Evolutionary conservation across 2,888 invertebrate genomes (phyloP).

Genomic region (Diarsia dahlii): DNA sequence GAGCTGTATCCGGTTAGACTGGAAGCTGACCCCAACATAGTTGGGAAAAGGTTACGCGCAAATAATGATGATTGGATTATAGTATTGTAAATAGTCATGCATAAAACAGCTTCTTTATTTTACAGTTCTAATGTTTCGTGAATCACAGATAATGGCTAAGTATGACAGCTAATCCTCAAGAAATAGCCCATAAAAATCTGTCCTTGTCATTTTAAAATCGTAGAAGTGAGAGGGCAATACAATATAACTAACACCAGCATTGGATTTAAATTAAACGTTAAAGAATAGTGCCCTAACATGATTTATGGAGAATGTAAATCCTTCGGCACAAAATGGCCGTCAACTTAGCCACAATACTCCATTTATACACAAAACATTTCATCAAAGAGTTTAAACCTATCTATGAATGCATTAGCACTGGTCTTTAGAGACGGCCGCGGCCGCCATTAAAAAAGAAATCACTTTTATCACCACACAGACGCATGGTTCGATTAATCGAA

Average conservation of each 20-base stretch:
- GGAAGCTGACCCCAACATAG: too few species aligned
- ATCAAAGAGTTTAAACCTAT: slow-evolving; percentile 16
- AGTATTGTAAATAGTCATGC: not conserved
- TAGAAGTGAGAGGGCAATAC: slow-evolving; percentile 19
- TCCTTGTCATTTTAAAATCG: slow-evolving; percentile 14
- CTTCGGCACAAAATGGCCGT: not conserved
- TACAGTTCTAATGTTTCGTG: not conserved
- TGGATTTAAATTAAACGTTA: not conserved
- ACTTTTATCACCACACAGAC: slow-evolving; percentile 17
- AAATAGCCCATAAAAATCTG: not conserved
- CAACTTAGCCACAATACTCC: slow-evolving; percentile 1
- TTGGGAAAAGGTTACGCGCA: too few species aligned
- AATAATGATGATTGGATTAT: too few species aligned
- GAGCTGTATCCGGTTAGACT: too few species aligned
- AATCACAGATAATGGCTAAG: slow-evolving; percentile 13
- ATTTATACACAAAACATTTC: slow-evolving; percentile 28
- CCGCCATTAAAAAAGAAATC: slow-evolving; percentile 37
- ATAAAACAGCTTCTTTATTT: slow-evolving; percentile 4
- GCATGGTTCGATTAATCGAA: slow-evolving; percentile 28
- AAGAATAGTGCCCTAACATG: slow-evolving; percentile 1
- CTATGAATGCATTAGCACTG: slow-evolving; percentile 15
- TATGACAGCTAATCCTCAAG: not conserved
- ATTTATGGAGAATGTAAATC: slow-evolving; percentile 27
- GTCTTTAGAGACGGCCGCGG: slow-evolving; percentile 16
- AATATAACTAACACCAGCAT: not conserved